These are phyloP conservation scores for Alectoris magna DNA, from an alignment of 2,797 vertebrate genomes.

Conservation along the genomic window DNA sequence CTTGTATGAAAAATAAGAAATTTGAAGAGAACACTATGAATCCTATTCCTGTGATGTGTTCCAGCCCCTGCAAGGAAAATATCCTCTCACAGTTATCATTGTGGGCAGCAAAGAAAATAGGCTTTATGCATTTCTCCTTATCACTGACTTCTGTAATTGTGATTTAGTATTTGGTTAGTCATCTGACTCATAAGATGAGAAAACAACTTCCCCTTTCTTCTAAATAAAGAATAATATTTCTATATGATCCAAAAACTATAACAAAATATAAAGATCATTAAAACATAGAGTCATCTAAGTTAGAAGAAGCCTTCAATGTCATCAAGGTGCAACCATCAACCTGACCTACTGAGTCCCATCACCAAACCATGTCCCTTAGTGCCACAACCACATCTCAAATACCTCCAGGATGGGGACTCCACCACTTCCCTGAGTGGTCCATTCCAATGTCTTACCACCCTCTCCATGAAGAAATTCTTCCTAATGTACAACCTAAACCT, in stretches of 20 bases:
- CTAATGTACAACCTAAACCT: background rate
- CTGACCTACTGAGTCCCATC: background rate
- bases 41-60: background rate
- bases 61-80: background rate
- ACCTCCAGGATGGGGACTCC: background rate
- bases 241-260: background rate
- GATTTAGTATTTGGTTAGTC: background rate
- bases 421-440: background rate
- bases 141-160: background rate
- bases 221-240: background rate
- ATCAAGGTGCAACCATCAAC: background rate
- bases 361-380: background rate
- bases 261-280: background rate
- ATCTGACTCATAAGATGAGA: background rate
- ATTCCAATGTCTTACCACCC: background rate
- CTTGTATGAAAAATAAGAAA: background rate
- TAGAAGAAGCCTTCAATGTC: background rate
- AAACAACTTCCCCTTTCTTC: background rate
- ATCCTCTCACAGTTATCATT: rapidly evolving
- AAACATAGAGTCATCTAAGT: background rate
- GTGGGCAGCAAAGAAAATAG: background rate
- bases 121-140: background rate
- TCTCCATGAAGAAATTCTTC: background rate
- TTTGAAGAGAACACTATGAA: background rate
- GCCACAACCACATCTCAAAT: background rate